Evolutionary conservation across 2,888 invertebrate genomes (phyloP), one percentile per base, ranked within the genome.

Genomic region (Nasonovia ribisnigri): DNA sequence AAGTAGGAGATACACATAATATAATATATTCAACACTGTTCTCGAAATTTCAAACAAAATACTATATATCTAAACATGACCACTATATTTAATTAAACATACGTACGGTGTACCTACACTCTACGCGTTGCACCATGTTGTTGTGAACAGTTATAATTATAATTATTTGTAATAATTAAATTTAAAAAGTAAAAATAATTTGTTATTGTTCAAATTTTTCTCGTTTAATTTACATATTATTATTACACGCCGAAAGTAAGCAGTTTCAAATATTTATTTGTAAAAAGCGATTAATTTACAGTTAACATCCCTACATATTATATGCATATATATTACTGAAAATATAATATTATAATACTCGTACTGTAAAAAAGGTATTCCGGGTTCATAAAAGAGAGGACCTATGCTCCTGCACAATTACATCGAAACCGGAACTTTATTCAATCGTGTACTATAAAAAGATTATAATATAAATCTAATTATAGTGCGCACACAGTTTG

Each of bases 401-500:
- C 42, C 29, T 43, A 2, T 42, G 43, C n/a, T 36, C n/a, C 1
- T 26, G 43, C 36, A 77, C 77, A 77, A 43, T 46, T 36, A 5
- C 26, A 1, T 54, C 36, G n/a, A 46, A 36, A 48, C 48, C 48
- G 29, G 43, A 42, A 84, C 42, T 20, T 77, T 77, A 77, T 77
- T 36, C 36, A 77, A 77, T 77, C 77, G 20, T 77, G 20, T 6
- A 42, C 77, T 77, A 42, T 2, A 6, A 36, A 77, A 36, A 77
- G 77, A 77, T 77, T 77, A 77, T 36, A 77, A 77, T 77, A 77
- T 36, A 77, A 77, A 77, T 84, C 13, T 29, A 77, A 91, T 91
- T 84, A 88, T 36, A 88, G n/a, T 51, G 51, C 43, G 51, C 43
- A 43, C 13, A 48, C 67, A 67, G 87, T 46, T 67, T 51, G 92